Percentiles rank a stretch among this genome's conserved stretches.
Evolutionary conservation across 1,140 invertebrate species (phyloP).

Genomic region (Cardiocondyla obscurior): DNA sequence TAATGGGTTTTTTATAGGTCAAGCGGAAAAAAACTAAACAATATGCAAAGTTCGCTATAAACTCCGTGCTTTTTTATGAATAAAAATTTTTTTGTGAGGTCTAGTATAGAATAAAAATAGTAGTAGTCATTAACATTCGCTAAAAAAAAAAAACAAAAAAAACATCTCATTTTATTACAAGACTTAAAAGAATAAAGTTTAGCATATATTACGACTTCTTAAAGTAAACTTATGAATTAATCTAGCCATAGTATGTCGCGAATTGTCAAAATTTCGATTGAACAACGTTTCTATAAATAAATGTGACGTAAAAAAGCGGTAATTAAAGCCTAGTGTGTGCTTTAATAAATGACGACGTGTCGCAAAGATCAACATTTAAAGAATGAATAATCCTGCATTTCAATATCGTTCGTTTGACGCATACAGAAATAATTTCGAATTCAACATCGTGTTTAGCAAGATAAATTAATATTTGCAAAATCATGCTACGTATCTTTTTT

Average conservation of each 20-base stretch:
- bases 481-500: background rate
- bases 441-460: background rate
- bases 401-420: background rate
- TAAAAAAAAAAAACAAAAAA: too few relatives aligned
- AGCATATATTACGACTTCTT: background rate
- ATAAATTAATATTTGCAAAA: slow-evolving; percentile 1
- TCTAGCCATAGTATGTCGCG: too few relatives aligned
- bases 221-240: background rate
- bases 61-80: background rate
- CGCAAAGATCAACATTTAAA: background rate
- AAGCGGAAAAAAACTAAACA: too few relatives aligned
- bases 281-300: background rate
- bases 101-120: background rate
- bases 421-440: background rate
- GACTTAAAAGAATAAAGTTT: background rate
- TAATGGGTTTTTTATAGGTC: too few relatives aligned
- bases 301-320: background rate
- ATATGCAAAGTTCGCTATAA: background rate
- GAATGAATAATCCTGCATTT: background rate
- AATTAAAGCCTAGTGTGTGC: background rate
- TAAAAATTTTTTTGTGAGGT: background rate
- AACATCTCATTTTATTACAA: background rate
- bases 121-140: background rate
- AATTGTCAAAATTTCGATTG: too few relatives aligned
- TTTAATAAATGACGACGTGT: background rate